phyloP scores from a whole-genome alignment of 2,113 vertebrate genomes.

The Setophaga coronata region DNA sequence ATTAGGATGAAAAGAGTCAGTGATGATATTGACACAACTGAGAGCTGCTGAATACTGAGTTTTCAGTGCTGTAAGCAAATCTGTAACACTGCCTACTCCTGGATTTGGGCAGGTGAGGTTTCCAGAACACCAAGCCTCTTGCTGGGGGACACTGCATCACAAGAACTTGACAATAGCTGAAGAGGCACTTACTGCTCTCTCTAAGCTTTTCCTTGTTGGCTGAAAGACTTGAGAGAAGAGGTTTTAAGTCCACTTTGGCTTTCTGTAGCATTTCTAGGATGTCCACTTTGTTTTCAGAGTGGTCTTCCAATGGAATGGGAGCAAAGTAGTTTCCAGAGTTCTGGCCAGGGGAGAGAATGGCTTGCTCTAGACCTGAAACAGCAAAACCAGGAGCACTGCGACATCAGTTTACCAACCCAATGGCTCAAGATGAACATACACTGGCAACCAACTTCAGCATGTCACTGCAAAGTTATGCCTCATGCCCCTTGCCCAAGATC shows the following conservation, averaged over 20 bases:
- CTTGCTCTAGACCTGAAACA: constrained; percentile 85
- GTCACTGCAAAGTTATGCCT: not conserved
- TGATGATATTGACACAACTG: not conserved
- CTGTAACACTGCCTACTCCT: not conserved
- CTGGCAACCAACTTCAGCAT: not conserved
- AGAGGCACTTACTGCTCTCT: constrained; percentile 91
- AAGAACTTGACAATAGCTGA: constrained; percentile 52
- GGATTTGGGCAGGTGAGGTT: not conserved
- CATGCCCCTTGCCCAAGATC: not conserved
- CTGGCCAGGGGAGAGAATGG: constrained; percentile 84
- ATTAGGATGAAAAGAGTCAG: constrained; percentile 46
- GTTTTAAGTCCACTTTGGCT: constrained; percentile 97
- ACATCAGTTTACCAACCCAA: constrained; percentile 59
- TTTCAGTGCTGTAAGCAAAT: not conserved
- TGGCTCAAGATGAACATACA: constrained; percentile 17
- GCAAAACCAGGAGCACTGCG: constrained; percentile 69
- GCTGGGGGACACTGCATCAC: constrained; percentile 37
- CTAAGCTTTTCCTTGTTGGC: constrained; percentile 95
- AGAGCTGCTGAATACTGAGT: not conserved
- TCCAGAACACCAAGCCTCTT: constrained; percentile 39
- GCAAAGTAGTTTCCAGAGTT: constrained; percentile 91
- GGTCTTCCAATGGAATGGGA: constrained; percentile 90
- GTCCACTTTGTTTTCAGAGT: constrained; percentile 93
- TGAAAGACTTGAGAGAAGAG: constrained; percentile 92
- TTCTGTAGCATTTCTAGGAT: constrained; percentile 97